Evolutionary conservation across 2,888 invertebrate species (phyloP), one percentile per base, ranked within the genome.

Genomic region (Octonoba sinensis): DNA sequence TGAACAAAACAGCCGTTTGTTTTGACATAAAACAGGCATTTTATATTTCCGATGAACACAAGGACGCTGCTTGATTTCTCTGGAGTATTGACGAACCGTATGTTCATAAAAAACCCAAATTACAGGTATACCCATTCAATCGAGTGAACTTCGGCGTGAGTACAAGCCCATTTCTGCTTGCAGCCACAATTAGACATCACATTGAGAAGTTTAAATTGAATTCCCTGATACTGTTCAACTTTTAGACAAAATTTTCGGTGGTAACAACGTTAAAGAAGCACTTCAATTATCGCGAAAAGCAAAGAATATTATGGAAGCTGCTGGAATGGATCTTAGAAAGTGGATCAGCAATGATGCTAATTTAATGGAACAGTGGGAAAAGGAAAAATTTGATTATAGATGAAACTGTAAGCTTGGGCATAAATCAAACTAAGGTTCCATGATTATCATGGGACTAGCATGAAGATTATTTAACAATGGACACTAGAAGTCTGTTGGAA

Each of bases 221-320:
- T 62, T 11, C 6, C 62, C 64, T 20, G 49, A 27, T 0, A 16
- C 46, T 44, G 22, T 73, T 51, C 11, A 64, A 51, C 18, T 64
- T 27, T 64, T 74, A 47, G 57, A 65, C 20, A 56, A 12, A 15
- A 49, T 64, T 56, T 56, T 20, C 11, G n/a, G 57, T 22, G 44
- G 20, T 18, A 47, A 75, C 13, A 13, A 24, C 13, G 2, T 24
- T 13, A 20, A 75, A 66, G 49, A 75, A 27, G 75, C 57, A 18
- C 47, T 67, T 67, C n/a, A 54, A 44, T 3, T 56, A 13, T 56
- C 56, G 8, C 44, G 36, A 13, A 51, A 4, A 8, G 65, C 60
- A n/a, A 71, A 71, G 3, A 16, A 71, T 18, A 71, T 71, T 47
- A 49, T 71, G 27, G 49, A 71, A 56, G 73, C 18, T 16, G 47